These are phyloP conservation scores for Sigmodon hispidus DNA, from an alignment of 2,113 vertebrate genomes.

Conservation along the genomic window DNA sequence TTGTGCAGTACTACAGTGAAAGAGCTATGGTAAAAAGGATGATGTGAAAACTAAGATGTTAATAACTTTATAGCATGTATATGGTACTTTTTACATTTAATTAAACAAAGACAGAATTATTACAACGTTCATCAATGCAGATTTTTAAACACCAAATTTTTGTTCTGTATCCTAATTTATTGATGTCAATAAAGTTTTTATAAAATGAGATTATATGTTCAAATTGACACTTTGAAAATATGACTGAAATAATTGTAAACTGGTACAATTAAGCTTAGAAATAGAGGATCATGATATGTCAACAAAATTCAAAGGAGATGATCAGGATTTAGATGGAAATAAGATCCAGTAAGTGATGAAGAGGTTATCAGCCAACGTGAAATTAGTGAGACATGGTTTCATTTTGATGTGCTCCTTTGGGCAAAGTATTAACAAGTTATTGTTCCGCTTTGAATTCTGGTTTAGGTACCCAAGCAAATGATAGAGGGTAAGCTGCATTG, in stretches of 20 bases:
- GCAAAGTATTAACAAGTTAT: neutral
- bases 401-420: neutral
- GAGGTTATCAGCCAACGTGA: rapidly evolving
- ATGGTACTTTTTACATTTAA: neutral
- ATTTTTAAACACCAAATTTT: neutral
- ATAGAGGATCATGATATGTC: neutral
- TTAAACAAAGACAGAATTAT: neutral
- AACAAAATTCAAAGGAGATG: neutral
- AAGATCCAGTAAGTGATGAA: neutral
- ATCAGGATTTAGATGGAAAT: neutral
- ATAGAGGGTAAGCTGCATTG: neutral
- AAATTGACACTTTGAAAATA: neutral
- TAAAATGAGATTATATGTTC: neutral
- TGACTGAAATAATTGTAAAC: neutral
- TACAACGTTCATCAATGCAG: neutral
- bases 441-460: neutral
- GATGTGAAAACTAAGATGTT: neutral
- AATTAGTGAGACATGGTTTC: neutral
- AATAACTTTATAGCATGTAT: neutral
- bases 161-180: neutral
- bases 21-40: neutral
- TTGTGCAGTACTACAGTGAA: neutral
- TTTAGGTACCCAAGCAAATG: neutral
- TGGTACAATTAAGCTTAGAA: neutral
- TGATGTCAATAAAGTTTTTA: neutral